Evolutionary conservation across 2,888 invertebrate genomes (phyloP).

Genomic region (Himalopsyche anomala): DNA sequence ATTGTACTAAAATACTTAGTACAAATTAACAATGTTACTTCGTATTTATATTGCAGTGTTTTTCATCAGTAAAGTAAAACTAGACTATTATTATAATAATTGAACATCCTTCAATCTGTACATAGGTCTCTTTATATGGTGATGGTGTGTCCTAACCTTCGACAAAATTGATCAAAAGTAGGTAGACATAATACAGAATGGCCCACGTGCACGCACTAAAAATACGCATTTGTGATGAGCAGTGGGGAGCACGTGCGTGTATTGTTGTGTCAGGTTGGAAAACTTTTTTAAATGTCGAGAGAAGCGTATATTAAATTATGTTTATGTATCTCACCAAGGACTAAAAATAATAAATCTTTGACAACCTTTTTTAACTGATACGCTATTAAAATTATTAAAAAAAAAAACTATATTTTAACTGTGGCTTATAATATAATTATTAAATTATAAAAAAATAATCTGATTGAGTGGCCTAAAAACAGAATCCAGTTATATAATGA

Average conservation of each 20-base stretch:
- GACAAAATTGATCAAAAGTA: neutral
- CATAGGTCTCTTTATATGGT: neutral
- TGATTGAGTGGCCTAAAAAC: no score
- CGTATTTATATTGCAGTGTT: neutral
- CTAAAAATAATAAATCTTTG: conserved; percentile 8
- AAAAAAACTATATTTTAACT: no score
- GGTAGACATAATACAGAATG: neutral
- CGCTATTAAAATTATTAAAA: no score
- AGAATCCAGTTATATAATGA: no score
- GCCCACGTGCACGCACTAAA: conserved; percentile 31
- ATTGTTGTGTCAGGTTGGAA: conserved; percentile 31
- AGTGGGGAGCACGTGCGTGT: neutral
- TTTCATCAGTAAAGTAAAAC: neutral
- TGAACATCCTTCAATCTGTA: neutral
- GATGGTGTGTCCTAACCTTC: neutral
- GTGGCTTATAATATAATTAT: no score
- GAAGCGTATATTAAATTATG: conserved; percentile 16
- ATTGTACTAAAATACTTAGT: no score
- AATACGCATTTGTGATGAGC: conserved; percentile 17
- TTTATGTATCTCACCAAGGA: neutral
- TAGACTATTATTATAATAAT: neutral
- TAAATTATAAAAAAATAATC: no score
- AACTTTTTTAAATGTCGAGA: conserved; percentile 20
- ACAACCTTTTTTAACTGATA: no score
- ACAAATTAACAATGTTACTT: no score